These are phyloP conservation scores for Peucedramus taeniatus DNA, from an alignment of 2,113 vertebrate species.

Conservation along the genomic window DNA sequence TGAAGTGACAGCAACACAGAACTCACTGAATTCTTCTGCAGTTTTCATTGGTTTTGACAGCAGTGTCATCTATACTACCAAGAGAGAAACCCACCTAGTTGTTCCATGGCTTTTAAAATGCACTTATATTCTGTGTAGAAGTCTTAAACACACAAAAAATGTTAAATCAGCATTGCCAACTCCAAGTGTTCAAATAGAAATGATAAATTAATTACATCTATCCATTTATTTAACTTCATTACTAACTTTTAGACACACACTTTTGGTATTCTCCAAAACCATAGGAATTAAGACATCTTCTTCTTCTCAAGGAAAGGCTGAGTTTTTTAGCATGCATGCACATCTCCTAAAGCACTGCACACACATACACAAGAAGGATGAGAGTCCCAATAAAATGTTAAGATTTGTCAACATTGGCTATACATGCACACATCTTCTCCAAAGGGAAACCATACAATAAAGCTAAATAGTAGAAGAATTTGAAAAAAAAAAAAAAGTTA, in stretches of 20 bases:
- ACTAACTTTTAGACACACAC: neutral
- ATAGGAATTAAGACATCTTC: neutral
- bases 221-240: neutral
- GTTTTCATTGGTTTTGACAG: slow-evolving; percentile 49
- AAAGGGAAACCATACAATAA: neutral
- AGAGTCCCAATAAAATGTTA: neutral
- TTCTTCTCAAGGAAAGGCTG: neutral
- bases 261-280: neutral
- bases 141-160: neutral
- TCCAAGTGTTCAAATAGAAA: neutral
- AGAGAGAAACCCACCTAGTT: neutral
- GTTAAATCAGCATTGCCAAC: neutral
- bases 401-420: neutral
- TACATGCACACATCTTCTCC: neutral
- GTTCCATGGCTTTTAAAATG: neutral
- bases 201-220: neutral
- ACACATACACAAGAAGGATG: neutral
- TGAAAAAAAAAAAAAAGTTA: neutral
- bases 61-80: neutral
- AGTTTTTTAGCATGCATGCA: neutral
- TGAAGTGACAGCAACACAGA: slow-evolving; percentile 24
- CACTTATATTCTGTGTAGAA: neutral
- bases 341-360: neutral
- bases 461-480: neutral
- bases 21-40: neutral